Base-by-base conservation (phyloP, 2,888 invertebrate genomes). In the Myopa tessellatipennis region DNA sequence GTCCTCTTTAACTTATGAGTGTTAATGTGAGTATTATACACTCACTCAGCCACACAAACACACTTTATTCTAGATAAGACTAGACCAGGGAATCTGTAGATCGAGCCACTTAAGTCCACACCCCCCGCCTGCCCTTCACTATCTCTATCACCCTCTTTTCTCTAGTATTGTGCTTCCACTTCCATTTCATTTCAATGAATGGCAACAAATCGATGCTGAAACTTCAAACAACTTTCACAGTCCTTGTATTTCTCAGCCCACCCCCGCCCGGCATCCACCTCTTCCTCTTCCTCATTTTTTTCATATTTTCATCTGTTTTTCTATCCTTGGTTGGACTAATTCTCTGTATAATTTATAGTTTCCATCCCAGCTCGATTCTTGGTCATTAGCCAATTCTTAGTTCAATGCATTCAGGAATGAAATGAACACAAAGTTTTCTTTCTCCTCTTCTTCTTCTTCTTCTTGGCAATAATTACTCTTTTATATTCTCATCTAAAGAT, bases 321-420 rank as follows among this genome's bases (percentile, higher is more conserved):
- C 18, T 74, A 45, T 61, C 40, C 45, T 65, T 74, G 10, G 18
- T n/a, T 40, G 5, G 12, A 16, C 50, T 40, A 18, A 58, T 45
- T 36, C 63, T 76, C 7, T 70, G 76, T 77, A 79, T 82, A 81
- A 82, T 82, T 82, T 82, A 82, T 82, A 82, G 81, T 77, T 81
- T 79, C 75, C 69, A 75, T 60, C 58, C 40, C n/a, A 60, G 45
- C 45, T 69, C 60, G 58, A 75, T 74, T 76, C 79, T 80, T 80
- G 79, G 81, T 81, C 81, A 82, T 82, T 82, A 81, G 80, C 77
- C 71, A 65, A 16, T 5, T 26, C 18, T 8, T 45, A 45, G 55
- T n/a, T 55, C 68, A 52, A 52, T 73, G 70, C 73, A 76, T 74
- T 78, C 79, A 75, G 65, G 78, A 76, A 34, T 67, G 78, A 77